A percentile compares a stretch with the other conserved stretches of the same genome.
Conservation (phyloP, 2,113 vertebrate genomes). For the Ivindomyrus marchei region DNA sequence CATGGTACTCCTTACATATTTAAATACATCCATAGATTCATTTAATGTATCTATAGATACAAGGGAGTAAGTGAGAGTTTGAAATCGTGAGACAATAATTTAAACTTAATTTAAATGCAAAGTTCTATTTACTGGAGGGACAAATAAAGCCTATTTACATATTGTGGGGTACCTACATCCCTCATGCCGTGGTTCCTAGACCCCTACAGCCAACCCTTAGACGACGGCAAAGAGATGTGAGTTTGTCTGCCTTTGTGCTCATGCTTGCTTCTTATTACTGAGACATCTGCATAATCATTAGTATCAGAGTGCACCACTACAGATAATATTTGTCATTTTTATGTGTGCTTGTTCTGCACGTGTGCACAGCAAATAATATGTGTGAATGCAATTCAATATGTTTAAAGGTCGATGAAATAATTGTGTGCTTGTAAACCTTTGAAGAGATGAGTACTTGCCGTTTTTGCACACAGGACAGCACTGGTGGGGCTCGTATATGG, state of each 20-base stretch:
- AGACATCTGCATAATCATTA: not conserved
- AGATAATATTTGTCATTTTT: not conserved
- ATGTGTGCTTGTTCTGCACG: slow-evolving; percentile 30
- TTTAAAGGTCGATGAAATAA: not conserved
- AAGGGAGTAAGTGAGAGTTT: not conserved
- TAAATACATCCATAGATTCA: not conserved
- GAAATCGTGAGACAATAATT: not conserved
- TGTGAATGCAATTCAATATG: not conserved
- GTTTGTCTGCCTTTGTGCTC: not conserved
- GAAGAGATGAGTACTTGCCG: slow-evolving; percentile 43
- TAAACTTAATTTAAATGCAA: not conserved
- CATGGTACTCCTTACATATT: not conserved
- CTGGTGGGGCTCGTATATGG: slow-evolving; percentile 59
- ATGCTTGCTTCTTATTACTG: not conserved
- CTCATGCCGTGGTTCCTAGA: no score
- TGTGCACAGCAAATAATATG: not conserved
- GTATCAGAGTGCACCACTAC: not conserved
- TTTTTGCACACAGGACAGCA: slow-evolving; percentile 66
- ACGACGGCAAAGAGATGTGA: not conserved
- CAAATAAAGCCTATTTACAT: not conserved
- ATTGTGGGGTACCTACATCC: no score
- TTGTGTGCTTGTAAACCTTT: not conserved
- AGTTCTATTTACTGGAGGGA: not conserved
- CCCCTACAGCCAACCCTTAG: not conserved
- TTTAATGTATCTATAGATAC: not conserved